phyloP scores from a whole-genome alignment of 2,797 vertebrate species.

The Hemitrygon akajei region DNA sequence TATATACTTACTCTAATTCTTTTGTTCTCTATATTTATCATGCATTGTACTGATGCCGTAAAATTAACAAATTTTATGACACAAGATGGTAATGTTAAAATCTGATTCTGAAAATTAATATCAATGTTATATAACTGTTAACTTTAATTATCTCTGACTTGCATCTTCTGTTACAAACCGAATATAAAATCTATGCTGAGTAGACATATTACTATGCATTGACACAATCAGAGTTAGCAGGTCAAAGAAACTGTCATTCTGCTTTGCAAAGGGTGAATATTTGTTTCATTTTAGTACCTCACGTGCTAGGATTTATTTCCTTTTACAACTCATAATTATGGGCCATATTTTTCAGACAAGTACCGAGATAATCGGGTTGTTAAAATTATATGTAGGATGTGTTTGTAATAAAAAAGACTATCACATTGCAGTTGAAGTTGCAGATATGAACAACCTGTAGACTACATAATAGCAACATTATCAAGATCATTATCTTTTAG shows the following conservation, averaged over 20 bases:
- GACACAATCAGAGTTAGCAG: conserved; percentile 53
- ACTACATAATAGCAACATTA: too few species aligned
- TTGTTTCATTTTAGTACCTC: conserved; percentile 59
- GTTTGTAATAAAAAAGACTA: not conserved
- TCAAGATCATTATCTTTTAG: not conserved
- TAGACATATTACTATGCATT: conserved; percentile 58
- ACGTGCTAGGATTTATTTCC: conserved; percentile 42
- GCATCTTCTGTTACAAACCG: conserved; percentile 61
- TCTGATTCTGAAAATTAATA: not conserved
- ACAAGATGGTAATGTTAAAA: too few species aligned
- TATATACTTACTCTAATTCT: too few species aligned
- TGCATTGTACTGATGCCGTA: too few species aligned
- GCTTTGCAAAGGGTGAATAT: conserved; percentile 62
- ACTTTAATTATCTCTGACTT: conserved; percentile 62
- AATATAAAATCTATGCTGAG: conserved; percentile 68
- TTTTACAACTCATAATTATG: not conserved
- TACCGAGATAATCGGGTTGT: not conserved
- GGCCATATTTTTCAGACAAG: not conserved
- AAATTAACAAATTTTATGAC: too few species aligned
- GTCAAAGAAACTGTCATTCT: conserved; percentile 56
- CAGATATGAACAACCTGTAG: not conserved
- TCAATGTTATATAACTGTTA: not conserved
- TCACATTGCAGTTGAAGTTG: not conserved
- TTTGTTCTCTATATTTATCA: too few species aligned
- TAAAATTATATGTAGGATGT: not conserved